phyloP scores from a whole-genome alignment of 2,113 vertebrate genomes.

The Puffinus mauretanicus region DNA sequence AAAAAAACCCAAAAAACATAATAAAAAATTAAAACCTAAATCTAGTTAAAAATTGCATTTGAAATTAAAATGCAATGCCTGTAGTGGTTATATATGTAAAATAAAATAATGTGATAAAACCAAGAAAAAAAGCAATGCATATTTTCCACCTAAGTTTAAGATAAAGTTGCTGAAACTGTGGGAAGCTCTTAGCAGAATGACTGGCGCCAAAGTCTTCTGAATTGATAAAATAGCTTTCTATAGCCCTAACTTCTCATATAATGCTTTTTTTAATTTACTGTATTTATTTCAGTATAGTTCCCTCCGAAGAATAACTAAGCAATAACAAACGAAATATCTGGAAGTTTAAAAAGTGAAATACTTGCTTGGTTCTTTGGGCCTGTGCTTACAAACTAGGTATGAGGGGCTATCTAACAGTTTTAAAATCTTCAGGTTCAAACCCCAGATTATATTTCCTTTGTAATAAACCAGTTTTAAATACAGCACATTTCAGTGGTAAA shows the following conservation, averaged over 20 bases:
- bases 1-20: neutral
- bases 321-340: neutral
- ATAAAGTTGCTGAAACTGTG: neutral
- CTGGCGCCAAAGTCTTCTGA: neutral
- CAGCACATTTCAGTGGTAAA: neutral
- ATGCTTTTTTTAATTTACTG: neutral
- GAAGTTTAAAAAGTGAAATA: neutral
- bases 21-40: neutral
- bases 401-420: neutral
- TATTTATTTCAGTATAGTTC: neutral
- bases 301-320: neutral
- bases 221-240: neutral
- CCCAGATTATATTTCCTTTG: neutral
- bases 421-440: neutral
- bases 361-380: neutral
- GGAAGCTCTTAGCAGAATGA: neutral
- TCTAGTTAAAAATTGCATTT: neutral
- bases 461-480: neutral
- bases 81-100: neutral
- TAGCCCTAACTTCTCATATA: neutral
- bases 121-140: neutral
- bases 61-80: neutral
- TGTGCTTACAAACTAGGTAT: neutral
- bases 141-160: neutral
- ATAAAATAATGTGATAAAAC: neutral